phyloP scores from a whole-genome alignment of 2,797 vertebrate genomes.

The Melanogrammus aeglefinus region DNA sequence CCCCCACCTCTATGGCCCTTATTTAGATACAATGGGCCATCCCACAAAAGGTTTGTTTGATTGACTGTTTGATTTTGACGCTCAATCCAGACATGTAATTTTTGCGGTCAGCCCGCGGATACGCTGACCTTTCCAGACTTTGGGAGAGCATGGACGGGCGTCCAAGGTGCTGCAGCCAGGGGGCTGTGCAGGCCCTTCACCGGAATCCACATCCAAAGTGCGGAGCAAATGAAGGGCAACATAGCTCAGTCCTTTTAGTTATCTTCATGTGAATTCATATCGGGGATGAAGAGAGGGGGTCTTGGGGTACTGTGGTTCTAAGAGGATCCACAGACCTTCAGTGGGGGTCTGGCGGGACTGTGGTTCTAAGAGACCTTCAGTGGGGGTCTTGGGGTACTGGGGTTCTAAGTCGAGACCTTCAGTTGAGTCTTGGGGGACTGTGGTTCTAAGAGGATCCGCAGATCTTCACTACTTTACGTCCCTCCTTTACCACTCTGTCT shows the following conservation, averaged over 20 bases:
- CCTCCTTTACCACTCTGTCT: neutral
- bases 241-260: neutral
- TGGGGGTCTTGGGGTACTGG: no score
- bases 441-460: neutral
- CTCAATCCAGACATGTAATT: slow-evolving; percentile 51
- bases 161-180: neutral
- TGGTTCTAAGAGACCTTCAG: no score
- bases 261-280: neutral
- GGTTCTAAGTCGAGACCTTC: no score
- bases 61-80: slow-evolving; percentile 52
- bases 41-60: slow-evolving; percentile 46
- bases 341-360: no score
- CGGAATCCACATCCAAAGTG: neutral
- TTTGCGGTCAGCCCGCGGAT: slow-evolving; percentile 27
- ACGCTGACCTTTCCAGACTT: neutral
- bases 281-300: neutral
- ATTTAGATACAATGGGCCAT: slow-evolving; percentile 60
- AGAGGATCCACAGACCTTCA: no score
- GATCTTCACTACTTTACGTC: neutral
- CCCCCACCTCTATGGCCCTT: slow-evolving; percentile 63
- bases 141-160: neutral
- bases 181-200: neutral
- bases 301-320: no score
- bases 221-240: neutral
- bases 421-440: no score